Conservation (phyloP, 2,797 vertebrate genomes). For the Crenuchus spilurus region DNA sequence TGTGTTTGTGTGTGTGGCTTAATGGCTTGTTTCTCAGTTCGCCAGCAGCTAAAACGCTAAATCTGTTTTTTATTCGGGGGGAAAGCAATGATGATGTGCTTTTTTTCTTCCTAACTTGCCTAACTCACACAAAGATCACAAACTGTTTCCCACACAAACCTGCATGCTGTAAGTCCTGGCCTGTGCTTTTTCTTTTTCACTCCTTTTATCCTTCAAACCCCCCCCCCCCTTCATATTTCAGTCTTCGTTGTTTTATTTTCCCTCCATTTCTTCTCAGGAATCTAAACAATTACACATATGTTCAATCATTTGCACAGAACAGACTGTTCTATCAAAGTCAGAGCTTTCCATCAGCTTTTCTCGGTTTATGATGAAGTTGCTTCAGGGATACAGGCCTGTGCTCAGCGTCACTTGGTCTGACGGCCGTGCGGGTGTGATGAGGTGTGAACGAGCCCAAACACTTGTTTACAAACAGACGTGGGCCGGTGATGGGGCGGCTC, state of each 20-base stretch:
- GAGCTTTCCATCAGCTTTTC: background rate
- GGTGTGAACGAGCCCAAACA: conserved; percentile 54
- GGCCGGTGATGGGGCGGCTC: conserved; percentile 45
- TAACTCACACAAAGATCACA: conserved; percentile 16
- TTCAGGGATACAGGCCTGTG: background rate
- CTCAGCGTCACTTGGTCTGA: background rate
- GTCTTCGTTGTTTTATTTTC: background rate
- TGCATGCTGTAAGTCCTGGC: background rate
- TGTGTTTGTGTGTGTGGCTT: conserved; percentile 20
- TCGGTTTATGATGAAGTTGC: conserved; percentile 9
- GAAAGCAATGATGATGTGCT: background rate
- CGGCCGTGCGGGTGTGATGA: conserved; percentile 42
- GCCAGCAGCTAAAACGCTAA: conserved; percentile 38
- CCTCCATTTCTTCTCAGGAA: background rate
- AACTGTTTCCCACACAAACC: background rate
- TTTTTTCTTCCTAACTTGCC: background rate
- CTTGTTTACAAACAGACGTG: conserved; percentile 58
- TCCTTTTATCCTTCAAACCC: background rate
- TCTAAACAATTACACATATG: background rate
- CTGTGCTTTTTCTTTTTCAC: background rate
- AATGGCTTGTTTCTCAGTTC: conserved; percentile 30
- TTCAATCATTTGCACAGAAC: background rate
- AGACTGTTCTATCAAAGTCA: background rate
- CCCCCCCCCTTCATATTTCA: background rate
- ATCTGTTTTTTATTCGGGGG: conserved; percentile 43